These are phyloP conservation scores for Scophthalmus maximus DNA, from an alignment of 2,113 vertebrate species.

Conservation along the genomic window DNA sequence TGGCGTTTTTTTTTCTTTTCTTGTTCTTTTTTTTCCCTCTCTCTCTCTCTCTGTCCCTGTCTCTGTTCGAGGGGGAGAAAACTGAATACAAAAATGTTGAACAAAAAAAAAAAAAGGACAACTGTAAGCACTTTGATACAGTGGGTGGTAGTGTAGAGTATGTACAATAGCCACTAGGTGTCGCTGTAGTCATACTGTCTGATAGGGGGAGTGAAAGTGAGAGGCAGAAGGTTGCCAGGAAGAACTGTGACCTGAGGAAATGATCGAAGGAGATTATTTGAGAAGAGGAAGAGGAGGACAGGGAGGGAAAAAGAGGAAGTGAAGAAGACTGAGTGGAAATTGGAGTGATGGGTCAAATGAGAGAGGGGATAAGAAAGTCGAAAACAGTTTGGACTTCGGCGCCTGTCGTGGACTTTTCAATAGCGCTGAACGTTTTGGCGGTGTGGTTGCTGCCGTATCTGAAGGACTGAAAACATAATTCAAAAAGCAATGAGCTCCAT, in stretches of 20 bases:
- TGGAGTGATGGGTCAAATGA: conserved; percentile 46
- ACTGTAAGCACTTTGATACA: conserved; percentile 78
- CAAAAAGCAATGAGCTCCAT: too few species aligned
- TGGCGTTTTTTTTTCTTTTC: conserved; percentile 31
- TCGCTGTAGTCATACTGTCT: conserved; percentile 70
- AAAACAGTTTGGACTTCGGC: conserved; percentile 13
- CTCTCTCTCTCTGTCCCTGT: conserved; percentile 57
- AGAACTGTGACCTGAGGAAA: conserved; percentile 38
- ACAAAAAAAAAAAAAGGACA: conserved; percentile 40
- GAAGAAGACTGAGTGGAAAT: conserved; percentile 42
- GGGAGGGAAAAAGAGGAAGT: conserved; percentile 67
- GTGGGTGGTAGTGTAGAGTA: conserved; percentile 34
- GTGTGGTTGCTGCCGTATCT: conserved; percentile 18
- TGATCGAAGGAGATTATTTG: conserved; percentile 23
- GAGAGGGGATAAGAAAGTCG: conserved; percentile 53
- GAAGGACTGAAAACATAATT: conserved; percentile 28
- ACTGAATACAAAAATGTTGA: conserved; percentile 28
- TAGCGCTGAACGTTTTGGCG: conserved; percentile 14
- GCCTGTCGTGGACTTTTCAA: conserved; percentile 20
- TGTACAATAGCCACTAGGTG: conserved; percentile 73
- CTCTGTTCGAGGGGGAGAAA: conserved; percentile 40
- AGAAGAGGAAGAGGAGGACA: conserved; percentile 33
- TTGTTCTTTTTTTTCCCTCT: conserved; percentile 58
- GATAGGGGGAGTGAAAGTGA: conserved; percentile 32
- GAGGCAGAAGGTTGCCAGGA: conserved; percentile 26